Evolutionary conservation across 2,797 vertebrate genomes (phyloP).

Genomic region (Acanthurus tractus): DNA sequence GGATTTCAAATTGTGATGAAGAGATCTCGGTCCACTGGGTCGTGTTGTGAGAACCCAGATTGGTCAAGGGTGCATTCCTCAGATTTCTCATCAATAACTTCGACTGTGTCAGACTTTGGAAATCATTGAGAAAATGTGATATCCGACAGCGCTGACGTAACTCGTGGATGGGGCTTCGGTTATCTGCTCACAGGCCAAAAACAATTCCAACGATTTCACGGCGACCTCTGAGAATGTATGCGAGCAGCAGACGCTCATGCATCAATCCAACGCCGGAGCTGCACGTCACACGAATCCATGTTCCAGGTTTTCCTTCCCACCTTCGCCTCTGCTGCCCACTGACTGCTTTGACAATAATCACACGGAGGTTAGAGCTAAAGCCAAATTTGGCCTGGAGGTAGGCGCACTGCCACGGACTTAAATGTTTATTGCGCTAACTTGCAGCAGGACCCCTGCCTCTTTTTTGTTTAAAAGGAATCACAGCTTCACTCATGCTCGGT

Average conservation of each 20-base stretch:
- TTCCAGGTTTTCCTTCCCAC: neutral
- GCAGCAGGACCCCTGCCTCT: conserved; percentile 50
- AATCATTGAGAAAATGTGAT: conserved; percentile 29
- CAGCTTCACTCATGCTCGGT: conserved; percentile 52
- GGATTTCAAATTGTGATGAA: conserved; percentile 72
- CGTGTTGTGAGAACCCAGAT: conserved; percentile 37
- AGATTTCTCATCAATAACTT: conserved; percentile 65
- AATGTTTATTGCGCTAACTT: conserved; percentile 61
- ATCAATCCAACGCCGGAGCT: conserved; percentile 3
- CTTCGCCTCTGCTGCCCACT: conserved; percentile 4
- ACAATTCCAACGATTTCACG: conserved; percentile 53
- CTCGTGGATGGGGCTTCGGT: conserved; percentile 24
- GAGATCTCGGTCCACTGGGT: conserved; percentile 38
- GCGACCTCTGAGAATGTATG: conserved; percentile 39
- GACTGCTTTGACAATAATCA: conserved; percentile 29
- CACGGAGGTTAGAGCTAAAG: conserved; percentile 23
- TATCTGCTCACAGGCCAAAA: conserved; percentile 31
- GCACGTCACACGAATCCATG: neutral
- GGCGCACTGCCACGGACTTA: neutral
- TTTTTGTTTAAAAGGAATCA: conserved; percentile 65
- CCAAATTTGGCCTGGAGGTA: conserved; percentile 74
- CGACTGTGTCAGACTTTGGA: conserved; percentile 6
- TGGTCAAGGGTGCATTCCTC: conserved; percentile 59
- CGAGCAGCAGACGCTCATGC: neutral
- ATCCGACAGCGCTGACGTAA: conserved; percentile 41